Evolutionary conservation across 2,888 invertebrate species (phyloP), one percentile per base, ranked within the genome.

Genomic region (Scaeva pyrastri): DNA sequence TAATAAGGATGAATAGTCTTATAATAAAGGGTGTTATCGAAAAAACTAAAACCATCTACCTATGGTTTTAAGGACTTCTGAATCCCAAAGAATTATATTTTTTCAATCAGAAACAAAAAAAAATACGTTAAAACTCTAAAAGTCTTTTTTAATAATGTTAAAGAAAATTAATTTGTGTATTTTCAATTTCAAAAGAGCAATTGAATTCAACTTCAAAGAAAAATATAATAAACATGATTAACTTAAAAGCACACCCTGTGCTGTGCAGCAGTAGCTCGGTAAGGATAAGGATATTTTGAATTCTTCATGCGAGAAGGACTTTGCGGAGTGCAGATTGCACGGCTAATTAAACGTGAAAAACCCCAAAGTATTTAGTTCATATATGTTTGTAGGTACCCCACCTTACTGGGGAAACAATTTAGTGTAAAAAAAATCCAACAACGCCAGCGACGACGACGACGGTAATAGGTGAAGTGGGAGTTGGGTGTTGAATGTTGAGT

Each of bases 261-360:
- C 2, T 39, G 31, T 0, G 31, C 31, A 21, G 19, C 19, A 14
- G 39, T 21, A 41, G 23, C n/a, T n/a, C n/a, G n/a, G n/a, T n/a
- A n/a, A n/a, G n/a, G n/a, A 56, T 68, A 52, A 10, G 19, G 39
- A 26, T 19, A 52, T 62, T 62, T 48, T 81, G 76, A 85, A 73
- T 81, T 81, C 43, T 81, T 77, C 68, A 81, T 76, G 85, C 81
- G 76, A 85, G 73, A 81, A 81, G 62, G 58, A 71, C 73, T 66
- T 60, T 68, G 50, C 48, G 41, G 62, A 81, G 81, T 70, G 68
- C 85, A 85, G 72, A 80, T 70, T 68, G 72, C 76, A 76, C 76
- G 85, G 81, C 85, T 81, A 85, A 85, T 85, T 85, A 85, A 80
- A 81, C 85, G 76, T 77, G 72, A 77, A 72, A 84, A 85, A 75